A percentile compares a stretch with the other conserved stretches of the same genome.
Conservation (phyloP, 2,888 invertebrate genomes). For the Drosophila seclusa region DNA sequence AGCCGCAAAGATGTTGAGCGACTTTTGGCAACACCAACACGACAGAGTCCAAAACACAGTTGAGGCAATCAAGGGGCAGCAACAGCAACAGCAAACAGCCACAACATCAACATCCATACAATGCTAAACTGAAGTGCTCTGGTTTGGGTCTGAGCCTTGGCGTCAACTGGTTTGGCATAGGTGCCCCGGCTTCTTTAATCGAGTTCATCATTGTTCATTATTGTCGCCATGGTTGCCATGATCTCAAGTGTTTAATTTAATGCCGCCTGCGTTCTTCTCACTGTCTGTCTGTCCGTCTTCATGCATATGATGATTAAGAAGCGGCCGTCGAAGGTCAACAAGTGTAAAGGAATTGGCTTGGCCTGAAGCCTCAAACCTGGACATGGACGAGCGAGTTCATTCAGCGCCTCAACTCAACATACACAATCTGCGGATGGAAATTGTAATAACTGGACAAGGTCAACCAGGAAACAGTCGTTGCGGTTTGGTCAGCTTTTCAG, state of each 20-base stretch:
- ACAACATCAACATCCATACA: slow-evolving; percentile 32
- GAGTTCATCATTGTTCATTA: slow-evolving; percentile 79
- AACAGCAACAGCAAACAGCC: slow-evolving; percentile 12
- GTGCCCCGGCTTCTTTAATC: slow-evolving; percentile 66
- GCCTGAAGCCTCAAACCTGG: slow-evolving; percentile 40
- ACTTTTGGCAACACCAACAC: slow-evolving; percentile 62
- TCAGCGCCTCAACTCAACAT: background rate
- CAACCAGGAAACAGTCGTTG: slow-evolving; percentile 71
- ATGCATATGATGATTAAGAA: slow-evolving; percentile 56
- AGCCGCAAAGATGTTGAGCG: slow-evolving; percentile 61
- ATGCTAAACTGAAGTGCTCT: slow-evolving; percentile 42
- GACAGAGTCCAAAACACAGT: slow-evolving; percentile 3
- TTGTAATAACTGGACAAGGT: slow-evolving; percentile 78
- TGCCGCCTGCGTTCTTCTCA: slow-evolving; percentile 68
- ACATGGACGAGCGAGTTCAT: slow-evolving; percentile 47
- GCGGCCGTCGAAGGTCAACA: slow-evolving; percentile 71
- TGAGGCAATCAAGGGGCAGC: slow-evolving; percentile 38
- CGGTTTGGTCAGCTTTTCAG: slow-evolving; percentile 64
- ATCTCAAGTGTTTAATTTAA: slow-evolving; percentile 77
- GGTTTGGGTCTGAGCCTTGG: slow-evolving; percentile 41
- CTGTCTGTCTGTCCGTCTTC: slow-evolving; percentile 6
- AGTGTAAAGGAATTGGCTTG: slow-evolving; percentile 76
- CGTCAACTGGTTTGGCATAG: slow-evolving; percentile 66
- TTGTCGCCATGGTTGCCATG: slow-evolving; percentile 72
- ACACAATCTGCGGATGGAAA: slow-evolving; percentile 76